Evolutionary conservation across 2,888 invertebrate species (phyloP).

Genomic region (Mythimna impura): DNA sequence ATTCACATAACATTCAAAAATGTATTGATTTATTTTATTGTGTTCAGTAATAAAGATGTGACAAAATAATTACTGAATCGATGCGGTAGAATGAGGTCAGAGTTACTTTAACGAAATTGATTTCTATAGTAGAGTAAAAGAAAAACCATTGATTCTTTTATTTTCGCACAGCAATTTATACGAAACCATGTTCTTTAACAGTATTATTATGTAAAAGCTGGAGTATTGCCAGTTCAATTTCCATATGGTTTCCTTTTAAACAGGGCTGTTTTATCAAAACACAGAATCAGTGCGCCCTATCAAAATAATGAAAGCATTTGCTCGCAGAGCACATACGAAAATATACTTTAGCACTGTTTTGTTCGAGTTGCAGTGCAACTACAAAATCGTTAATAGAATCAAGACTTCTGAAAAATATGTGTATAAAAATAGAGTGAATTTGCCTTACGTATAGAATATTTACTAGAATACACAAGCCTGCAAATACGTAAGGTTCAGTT

Average conservation of each 20-base stretch:
- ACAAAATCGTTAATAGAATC: constrained; percentile 33
- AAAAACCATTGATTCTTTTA: background rate
- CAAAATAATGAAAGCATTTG: constrained; percentile 54
- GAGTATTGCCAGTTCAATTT: constrained; percentile 57
- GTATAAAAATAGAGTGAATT: constrained; percentile 2
- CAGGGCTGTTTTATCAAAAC: constrained; percentile 48
- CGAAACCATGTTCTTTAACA: background rate
- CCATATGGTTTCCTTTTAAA: constrained; percentile 38
- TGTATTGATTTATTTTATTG: too few species aligned
- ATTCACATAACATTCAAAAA: too few species aligned
- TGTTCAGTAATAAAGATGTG: too few species aligned
- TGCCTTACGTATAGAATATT: background rate
- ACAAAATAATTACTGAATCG: background rate
- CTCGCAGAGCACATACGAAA: constrained; percentile 24
- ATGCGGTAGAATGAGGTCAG: background rate
- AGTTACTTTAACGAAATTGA: background rate
- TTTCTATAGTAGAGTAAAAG: background rate
- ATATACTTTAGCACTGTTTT: constrained; percentile 35
- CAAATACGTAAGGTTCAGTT: too few species aligned
- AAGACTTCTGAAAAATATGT: constrained; percentile 6
- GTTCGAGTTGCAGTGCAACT: constrained; percentile 5
- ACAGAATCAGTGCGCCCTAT: constrained; percentile 42
- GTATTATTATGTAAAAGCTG: constrained; percentile 35
- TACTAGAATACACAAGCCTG: background rate
- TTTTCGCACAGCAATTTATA: background rate